phyloP scores from a whole-genome alignment of 2,888 invertebrate genomes.

The Loripinus fragilis region DNA sequence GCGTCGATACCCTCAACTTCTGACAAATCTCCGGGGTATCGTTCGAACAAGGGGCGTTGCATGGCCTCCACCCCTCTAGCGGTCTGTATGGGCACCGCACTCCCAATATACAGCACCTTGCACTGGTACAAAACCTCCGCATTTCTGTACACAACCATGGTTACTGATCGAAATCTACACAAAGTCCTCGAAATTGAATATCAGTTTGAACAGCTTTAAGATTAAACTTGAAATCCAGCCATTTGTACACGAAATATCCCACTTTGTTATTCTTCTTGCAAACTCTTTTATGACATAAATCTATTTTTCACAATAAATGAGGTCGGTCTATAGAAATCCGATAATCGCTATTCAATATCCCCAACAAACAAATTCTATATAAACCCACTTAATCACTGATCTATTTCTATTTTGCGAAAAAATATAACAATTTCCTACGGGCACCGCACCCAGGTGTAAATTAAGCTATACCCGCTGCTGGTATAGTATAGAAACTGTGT shows the following conservation, averaged over 20 bases:
- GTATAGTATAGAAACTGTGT: background rate
- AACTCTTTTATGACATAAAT: background rate
- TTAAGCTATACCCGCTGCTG: background rate
- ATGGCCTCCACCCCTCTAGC: conserved; percentile 77
- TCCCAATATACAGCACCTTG: conserved; percentile 80
- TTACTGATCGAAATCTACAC: too few relatives aligned
- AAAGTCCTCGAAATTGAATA: too few relatives aligned
- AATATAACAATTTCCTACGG: background rate
- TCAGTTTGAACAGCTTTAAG: too few relatives aligned
- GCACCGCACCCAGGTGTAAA: conserved; percentile 16
- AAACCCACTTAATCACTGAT: background rate
- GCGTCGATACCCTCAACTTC: conserved; percentile 85
- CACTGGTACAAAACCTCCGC: conserved; percentile 32
- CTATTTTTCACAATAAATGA: background rate
- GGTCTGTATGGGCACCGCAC: conserved; percentile 79
- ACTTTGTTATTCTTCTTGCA: too few relatives aligned
- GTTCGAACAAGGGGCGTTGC: conserved; percentile 74
- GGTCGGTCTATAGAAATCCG: background rate
- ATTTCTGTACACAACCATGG: conserved; percentile 30
- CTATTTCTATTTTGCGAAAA: background rate
- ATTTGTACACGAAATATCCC: too few relatives aligned
- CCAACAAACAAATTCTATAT: background rate
- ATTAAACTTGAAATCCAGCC: too few relatives aligned
- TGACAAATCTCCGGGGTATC: conserved; percentile 71
- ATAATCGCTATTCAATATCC: background rate